Conservation (phyloP, 2,797 vertebrate species). For the Enoplosus armatus region DNA sequence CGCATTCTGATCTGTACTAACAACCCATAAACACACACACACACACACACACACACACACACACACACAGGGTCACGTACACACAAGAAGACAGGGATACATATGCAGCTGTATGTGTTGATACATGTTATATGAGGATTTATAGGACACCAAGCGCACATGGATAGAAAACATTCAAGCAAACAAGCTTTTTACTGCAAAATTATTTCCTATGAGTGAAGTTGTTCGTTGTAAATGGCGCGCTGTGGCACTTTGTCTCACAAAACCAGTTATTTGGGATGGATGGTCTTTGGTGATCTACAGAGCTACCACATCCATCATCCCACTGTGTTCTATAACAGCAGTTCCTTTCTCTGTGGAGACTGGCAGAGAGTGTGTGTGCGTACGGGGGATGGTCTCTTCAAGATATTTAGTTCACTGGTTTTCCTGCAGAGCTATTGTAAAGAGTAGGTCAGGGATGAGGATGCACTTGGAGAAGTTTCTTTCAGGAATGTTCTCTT, state of each 20-base stretch:
- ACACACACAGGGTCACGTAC: background rate
- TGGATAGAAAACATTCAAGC: background rate
- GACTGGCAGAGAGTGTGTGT: conserved; percentile 31
- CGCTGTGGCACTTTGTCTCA: conserved; percentile 41
- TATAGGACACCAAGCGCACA: background rate
- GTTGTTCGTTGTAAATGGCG: conserved; percentile 43
- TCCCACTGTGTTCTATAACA: conserved; percentile 43
- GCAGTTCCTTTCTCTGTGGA: conserved; percentile 50
- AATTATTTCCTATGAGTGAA: conserved; percentile 24
- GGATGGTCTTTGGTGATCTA: conserved; percentile 64
- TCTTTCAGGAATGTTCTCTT: background rate
- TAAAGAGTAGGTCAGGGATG: conserved; percentile 49
- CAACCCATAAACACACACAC: conserved; percentile 34
- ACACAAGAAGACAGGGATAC: background rate
- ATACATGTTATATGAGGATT: conserved; percentile 5
- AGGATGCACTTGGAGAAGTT: conserved; percentile 9
- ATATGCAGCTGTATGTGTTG: background rate
- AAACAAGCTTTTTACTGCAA: conserved; percentile 27
- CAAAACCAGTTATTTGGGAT: conserved; percentile 65
- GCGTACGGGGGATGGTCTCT: conserved; percentile 4
- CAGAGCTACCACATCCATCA: conserved; percentile 72
- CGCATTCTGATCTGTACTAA: conserved; percentile 48
- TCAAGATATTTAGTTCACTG: conserved; percentile 48
- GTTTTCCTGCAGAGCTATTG: conserved; percentile 38
- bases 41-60: background rate